phyloP scores from a whole-genome alignment of 2,113 vertebrate species.

The Cyprinus carpio region DNA sequence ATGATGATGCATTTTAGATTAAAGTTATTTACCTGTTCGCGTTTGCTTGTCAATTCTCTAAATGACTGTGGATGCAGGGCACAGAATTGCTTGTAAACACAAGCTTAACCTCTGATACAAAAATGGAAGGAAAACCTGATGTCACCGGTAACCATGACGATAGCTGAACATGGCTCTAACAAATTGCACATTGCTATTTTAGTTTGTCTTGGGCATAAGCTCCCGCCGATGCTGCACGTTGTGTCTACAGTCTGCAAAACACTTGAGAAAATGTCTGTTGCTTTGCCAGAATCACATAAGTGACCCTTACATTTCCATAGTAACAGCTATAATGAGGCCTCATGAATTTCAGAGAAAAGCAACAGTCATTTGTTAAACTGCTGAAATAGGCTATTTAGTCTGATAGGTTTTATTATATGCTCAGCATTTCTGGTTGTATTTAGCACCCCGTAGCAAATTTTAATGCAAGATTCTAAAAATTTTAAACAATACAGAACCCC shows the following conservation, averaged over 20 bases:
- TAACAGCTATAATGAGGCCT: slow-evolving; percentile 56
- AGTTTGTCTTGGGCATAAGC: slow-evolving; percentile 13
- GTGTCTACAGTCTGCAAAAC: slow-evolving; percentile 1
- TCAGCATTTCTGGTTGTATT: background rate
- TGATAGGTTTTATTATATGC: slow-evolving; percentile 16
- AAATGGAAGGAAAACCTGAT: background rate
- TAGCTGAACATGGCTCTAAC: slow-evolving; percentile 23
- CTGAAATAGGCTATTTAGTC: background rate
- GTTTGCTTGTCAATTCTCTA: slow-evolving; percentile 32
- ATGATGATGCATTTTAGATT: slow-evolving; percentile 54
- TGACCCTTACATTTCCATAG: slow-evolving; percentile 62
- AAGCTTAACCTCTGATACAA: slow-evolving; percentile 11
- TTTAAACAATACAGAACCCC: background rate
- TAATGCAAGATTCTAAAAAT: background rate
- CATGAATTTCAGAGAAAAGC: slow-evolving; percentile 48
- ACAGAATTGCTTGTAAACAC: background rate
- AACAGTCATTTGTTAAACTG: background rate
- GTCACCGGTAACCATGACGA: slow-evolving; percentile 45
- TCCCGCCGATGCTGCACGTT: background rate
- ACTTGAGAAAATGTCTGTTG: slow-evolving; percentile 48
- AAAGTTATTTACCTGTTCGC: slow-evolving; percentile 54
- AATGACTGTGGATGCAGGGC: background rate
- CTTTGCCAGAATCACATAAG: slow-evolving; percentile 52
- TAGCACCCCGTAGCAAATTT: background rate
- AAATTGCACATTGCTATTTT: slow-evolving; percentile 30